Evolutionary conservation across 2,113 vertebrate genomes (phyloP), one percentile per base, ranked within the genome.

Genomic region (Gobiocypris rarus): DNA sequence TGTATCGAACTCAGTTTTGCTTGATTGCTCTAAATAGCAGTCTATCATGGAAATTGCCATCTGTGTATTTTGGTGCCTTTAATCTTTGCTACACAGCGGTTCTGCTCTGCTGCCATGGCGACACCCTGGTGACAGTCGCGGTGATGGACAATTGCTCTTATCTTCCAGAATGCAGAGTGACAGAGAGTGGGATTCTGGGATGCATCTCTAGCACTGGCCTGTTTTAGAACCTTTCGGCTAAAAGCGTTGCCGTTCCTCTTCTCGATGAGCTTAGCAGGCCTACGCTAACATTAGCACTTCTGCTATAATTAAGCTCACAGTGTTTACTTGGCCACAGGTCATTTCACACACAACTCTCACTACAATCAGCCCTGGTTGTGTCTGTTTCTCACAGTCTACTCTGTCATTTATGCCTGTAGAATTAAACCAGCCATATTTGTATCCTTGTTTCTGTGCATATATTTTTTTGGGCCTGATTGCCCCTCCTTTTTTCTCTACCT

Each of bases 21-120:
- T 56, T 76, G 50, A 56, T 76, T 38, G 19, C 56, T 80, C 4
- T 61, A 31, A 76, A 81, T 52, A 14, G 34, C 24, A 77, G 50
- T 81, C 26, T 17, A 4, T 76, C 8, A n/a, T 24, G 41, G 74
- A 28, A 71, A 13, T 28, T 65, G n/a, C 56, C 4, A 4, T 28
- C 43, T 45, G n/a, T 45, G 6, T 50, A 19, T 26, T 81, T 50
- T 63, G n/a, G 22, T 73, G n/a, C 50, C 17, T 79, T 58, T 50
- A 50, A 80, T 85, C 70, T 78, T 74, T 17, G n/a, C 80, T 45
- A 58, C 61, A 65, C 34, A 31, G 50, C 83, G 54, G 81, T 84
- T 84, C 73, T 82, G 34, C 75, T 74, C 82, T 56, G 88, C 82
- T 87, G 78, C 86, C 82, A 87, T 89, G 73, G 84, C 61, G 83